Base-by-base conservation (phyloP, 2,797 vertebrate species). In the Potorous gilbertii region DNA sequence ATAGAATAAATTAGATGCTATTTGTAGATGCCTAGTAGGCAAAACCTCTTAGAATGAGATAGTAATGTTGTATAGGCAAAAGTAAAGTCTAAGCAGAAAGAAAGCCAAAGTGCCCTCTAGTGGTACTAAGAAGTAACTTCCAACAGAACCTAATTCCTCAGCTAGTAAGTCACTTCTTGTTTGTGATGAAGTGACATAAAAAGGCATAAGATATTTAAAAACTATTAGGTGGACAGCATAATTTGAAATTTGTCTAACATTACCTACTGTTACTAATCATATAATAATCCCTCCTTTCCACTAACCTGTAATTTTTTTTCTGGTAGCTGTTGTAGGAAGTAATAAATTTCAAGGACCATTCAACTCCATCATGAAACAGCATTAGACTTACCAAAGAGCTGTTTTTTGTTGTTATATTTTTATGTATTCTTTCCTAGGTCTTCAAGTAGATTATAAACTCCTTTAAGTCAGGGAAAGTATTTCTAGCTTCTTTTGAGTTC, bases 21-120 rank as follows among this genome's bases (percentile, higher is more conserved):
- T 54, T 91, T 95, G 54, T 55, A 93, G 18, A 81, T 8, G 21
- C 92, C 6, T 94, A 94, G 93, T 92, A 95, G 57, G 90, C 54
- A 94, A 96, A 87, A 96, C 4, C 16, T 91, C 89, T 97, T 52
- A 95, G 54, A 62, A 62, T 55, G 24, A 95, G 92, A 59, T 0
- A 57, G 34, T 56, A 93, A 95, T 46, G 0, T 0, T 29, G 16
- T 6, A 52, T 31, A 27, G 0, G 0, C 2, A 66, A 0, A 94
- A 95, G 28, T 21, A 87, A 94, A 93, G 62, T 91, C 56, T 56
- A 12, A 94, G 94, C 40, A 91, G 96, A 94, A 97, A 97, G 97
- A 98, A 97, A 92, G 90, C 96, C 97, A 97, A 96, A 89, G 96
- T 99, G 98, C 98, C 98, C 98, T 97, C 99, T 97, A 97, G 98